Percentiles rank a stretch among this genome's conserved stretches.
Evolutionary conservation across 2,113 vertebrate species (phyloP).

Genomic region (Tichodroma muraria): DNA sequence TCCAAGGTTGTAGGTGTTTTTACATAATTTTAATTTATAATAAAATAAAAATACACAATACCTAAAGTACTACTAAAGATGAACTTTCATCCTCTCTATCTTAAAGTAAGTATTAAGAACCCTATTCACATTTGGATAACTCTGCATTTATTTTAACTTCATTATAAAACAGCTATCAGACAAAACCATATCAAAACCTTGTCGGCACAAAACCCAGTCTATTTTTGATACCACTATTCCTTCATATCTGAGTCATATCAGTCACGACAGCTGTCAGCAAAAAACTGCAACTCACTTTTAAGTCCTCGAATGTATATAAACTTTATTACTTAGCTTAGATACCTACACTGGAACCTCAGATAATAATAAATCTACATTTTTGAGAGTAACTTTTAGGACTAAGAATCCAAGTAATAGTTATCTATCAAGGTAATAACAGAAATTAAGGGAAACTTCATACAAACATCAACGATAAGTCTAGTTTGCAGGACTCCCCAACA

Average conservation of each 20-base stretch:
- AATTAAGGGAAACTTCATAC: neutral
- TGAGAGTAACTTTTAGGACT: neutral
- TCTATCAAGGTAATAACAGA: neutral
- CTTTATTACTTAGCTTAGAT: neutral
- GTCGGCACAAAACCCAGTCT: neutral
- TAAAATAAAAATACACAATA: slow-evolving; percentile 15
- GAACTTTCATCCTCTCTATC: neutral
- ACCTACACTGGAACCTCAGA: neutral
- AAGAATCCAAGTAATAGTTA: neutral
- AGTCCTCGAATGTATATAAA: neutral
- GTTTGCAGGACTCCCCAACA: neutral
- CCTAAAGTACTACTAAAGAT: neutral
- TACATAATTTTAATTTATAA: slow-evolving; percentile 29
- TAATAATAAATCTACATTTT: neutral
- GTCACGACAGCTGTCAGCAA: neutral
- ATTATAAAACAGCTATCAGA: neutral
- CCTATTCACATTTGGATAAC: neutral
- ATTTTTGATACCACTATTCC: neutral
- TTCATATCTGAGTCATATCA: neutral
- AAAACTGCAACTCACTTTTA: neutral
- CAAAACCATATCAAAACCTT: neutral
- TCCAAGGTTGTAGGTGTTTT: neutral
- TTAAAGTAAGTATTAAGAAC: neutral
- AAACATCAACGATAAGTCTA: neutral
- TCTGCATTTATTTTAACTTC: neutral